Evolutionary conservation across 2,888 invertebrate genomes (phyloP), one percentile per base, ranked within the genome.

Genomic region (Toxonevra muliebris): DNA sequence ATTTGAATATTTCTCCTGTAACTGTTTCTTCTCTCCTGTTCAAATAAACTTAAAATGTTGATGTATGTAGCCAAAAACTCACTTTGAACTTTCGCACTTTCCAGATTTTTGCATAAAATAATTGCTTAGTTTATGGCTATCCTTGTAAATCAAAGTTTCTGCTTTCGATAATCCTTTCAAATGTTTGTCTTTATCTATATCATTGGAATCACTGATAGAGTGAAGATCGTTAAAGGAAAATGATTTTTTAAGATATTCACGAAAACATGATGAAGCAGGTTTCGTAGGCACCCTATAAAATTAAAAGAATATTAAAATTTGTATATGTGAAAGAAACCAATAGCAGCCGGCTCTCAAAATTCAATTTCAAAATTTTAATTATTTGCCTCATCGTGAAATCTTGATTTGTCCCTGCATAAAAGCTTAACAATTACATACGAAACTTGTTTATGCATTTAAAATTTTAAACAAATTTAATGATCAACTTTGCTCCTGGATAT

Each of bases 221-320:
- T 68, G 71, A 9, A 83, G 66, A 70, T 83, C 84, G 41, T 83
- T 80, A 45, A 78, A 77, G 15, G 83, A 84, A 10, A 77, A 77
- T 4, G 76, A 77, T 69, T 82, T 79, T 3, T 75, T 76, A 8
- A 84, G 68, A 53, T 69, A 65, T 40, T 79, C 78, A 15, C 76
- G 76, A 65, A 75, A 42, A 61, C 69, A 7, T 66, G 77, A 20
- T 66, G 76, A 63, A 19, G 61, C 66, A 20, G 68, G 50, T 48
- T 66, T 65, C n/a, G 42, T 45, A 41, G 71, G 65, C 61, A 57
- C 17, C 45, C 74, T 66, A 41, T 12, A 60, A 40, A 41, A 20
- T 11, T 69, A 62, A 2, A 61, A 63, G 15, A 66, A 30, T 54
- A 55, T n/a, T 11, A 15, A 54, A 58, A 55, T 48, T 59, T 0